Evolutionary conservation across 2,113 vertebrate genomes (phyloP), one percentile per base, ranked within the genome.

Genomic region (Erpornis zantholeuca): DNA sequence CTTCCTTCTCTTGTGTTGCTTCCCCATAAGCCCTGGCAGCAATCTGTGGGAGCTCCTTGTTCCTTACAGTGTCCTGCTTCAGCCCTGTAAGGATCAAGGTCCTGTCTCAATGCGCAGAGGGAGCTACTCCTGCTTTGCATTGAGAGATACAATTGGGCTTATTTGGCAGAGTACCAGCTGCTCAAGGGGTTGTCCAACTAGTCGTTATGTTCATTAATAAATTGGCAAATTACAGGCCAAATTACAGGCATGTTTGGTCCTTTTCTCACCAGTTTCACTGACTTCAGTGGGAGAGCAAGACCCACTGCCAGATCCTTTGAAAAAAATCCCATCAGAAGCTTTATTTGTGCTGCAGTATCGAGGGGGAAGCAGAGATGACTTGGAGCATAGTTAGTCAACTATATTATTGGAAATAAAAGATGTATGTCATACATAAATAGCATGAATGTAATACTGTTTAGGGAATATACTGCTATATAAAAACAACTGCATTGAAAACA

Each of bases 41-140:
- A 2, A 45, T 53, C 27, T 8, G 0, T 44, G 52, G 44, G 52
- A 86, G 25, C 36, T 75, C 13, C 4, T 7, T 11, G 10, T 36
- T 56, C 38, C 40, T 64, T 57, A 22, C 21, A 64, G 57, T 28
- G 2, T 56, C n/a, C 25, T 0, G 0, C 6, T n/a, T 56, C 59
- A 73, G 40, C 22, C 19, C 35, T 11, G 44, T 52, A 25, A 33
- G 40, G 33, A 66, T 40, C 10, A 0, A 82, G 24, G 10, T 82
- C 54, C 40, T 54, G 17, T 47, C 45, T 79, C 19, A 6, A 25
- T 0, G 1, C 69, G 59, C 28, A 69, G 61, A 78, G 36, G 35
- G 18, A 82, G 12, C 38, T 80, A 50, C 70, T 68, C 22, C n/a
- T 87, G 35, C 60, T 90, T 93, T 54, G n/a, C 12, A 0, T 8